Evolutionary conservation across 2,797 vertebrate genomes (phyloP).

Genomic region (Pseudotriccus pelzelni): DNA sequence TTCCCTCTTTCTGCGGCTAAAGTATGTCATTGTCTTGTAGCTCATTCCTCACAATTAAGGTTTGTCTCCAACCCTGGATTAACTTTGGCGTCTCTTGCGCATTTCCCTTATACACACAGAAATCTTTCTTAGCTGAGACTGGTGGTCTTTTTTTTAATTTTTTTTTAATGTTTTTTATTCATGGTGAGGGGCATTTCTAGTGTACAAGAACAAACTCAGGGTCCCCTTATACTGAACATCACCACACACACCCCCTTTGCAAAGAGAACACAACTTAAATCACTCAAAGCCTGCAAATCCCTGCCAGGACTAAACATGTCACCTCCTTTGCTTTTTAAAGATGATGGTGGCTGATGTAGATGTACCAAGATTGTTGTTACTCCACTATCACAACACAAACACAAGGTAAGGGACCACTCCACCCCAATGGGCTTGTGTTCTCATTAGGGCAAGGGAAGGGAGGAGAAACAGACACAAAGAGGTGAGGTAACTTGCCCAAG

Average conservation of each 20-base stretch:
- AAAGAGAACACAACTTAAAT: not conserved
- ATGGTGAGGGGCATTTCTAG: not conserved
- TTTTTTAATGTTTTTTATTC: not conserved
- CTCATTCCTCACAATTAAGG: not conserved
- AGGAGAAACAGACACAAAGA: constrained; percentile 57
- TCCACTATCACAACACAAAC: not conserved
- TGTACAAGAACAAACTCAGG: not conserved
- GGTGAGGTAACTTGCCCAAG: constrained; percentile 67
- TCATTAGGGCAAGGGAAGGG: constrained; percentile 31
- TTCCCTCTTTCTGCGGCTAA: not conserved
- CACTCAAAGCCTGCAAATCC: not conserved
- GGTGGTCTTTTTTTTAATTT: rapidly evolving
- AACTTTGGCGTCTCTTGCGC: not conserved
- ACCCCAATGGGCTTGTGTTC: not conserved
- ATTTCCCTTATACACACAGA: not conserved
- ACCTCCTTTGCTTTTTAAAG: not conserved
- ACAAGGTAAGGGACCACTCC: not conserved
- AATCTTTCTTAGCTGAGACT: not conserved
- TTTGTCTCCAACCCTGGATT: not conserved
- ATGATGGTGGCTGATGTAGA: not conserved
- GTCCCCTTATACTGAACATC: not conserved
- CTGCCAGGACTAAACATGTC: not conserved
- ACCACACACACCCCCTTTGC: not conserved
- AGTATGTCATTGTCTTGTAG: not conserved
- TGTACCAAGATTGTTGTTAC: not conserved